phyloP scores from a whole-genome alignment of 2,888 invertebrate species.

The Drosophila imparisetae region DNA sequence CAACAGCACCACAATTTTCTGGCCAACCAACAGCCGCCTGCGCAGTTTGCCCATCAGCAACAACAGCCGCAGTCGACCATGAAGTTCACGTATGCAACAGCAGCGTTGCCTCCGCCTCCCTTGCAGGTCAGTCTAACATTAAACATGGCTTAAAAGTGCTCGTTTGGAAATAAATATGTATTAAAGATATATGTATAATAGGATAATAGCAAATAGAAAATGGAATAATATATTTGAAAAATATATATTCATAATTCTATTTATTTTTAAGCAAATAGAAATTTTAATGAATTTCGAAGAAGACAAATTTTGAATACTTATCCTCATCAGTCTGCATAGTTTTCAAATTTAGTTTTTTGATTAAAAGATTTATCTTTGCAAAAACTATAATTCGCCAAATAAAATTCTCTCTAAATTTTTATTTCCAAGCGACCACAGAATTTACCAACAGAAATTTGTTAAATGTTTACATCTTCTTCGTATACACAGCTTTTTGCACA shows the following conservation, averaged over 20 bases:
- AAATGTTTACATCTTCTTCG: neutral
- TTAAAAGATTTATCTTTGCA: neutral
- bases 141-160: neutral
- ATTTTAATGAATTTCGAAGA: neutral
- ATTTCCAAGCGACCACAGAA: neutral
- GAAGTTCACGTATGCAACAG: constrained; percentile 75
- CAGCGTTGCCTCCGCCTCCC: constrained; percentile 78
- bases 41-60: constrained; percentile 54
- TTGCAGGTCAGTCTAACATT: constrained; percentile 75
- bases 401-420: neutral
- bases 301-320: neutral
- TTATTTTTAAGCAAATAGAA: neutral
- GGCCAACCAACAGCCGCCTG: constrained; percentile 42
- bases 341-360: neutral
- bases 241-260: neutral
- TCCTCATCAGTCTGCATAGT: neutral
- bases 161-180: neutral
- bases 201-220: neutral
- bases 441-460: neutral
- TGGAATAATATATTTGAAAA: neutral
- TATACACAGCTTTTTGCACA: constrained; percentile 78
- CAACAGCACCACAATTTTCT: constrained; percentile 59
- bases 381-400: neutral
- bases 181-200: neutral
- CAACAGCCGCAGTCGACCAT: constrained; percentile 66